Evolutionary conservation across 2,113 vertebrate genomes (phyloP), one percentile per base, ranked within the genome.

Genomic region (Protomyctophum bolini): DNA sequence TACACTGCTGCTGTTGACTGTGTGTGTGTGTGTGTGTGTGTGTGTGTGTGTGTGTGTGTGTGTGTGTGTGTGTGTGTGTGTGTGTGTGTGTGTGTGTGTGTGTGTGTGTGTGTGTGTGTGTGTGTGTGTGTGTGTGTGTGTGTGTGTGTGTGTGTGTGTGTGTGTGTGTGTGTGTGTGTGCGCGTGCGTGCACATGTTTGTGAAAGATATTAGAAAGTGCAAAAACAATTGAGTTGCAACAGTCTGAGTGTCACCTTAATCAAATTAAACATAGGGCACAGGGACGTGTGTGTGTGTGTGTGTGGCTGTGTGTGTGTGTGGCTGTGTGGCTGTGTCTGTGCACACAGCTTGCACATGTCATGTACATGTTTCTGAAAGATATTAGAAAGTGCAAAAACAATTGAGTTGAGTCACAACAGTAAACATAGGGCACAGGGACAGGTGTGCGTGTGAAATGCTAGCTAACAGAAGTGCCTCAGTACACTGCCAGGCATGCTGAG

Each of bases 391-490:
- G 21, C 21, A 21, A 21, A 21, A 21, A 21, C 21, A 21, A 21
- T 21, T 21, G 21, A 21, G 21, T 21, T 21, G 21, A 21, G 21
- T 21, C 21, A 2, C 21, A 21, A 21, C 21, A 21, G 21, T 21
- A n/a, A 33, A n/a, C 72, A 62, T 66, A 6, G 8, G 49, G 48
- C 59, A 45, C 50, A 8, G 21, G 57, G 76, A 71, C 68, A 75
- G 63, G 50, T 63, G 51, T 52, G 51, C 11, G 14, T 33, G 28
- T 58, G 6, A 56, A n/a, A 56, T 56, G 54, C 28, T 70, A 68
- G 71, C 66, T 62, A 80, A 87, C 88, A 87, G 76, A 87, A 70
- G 77, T 74, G 52, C 71, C 72, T 86, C 72, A 75, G 73, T 82
- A 61, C 62, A 57, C 68, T 81, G 76, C 73, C 74, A 62, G 62